A percentile compares a stretch with the other conserved stretches of the same genome.
Evolutionary conservation across 2,797 vertebrate species (phyloP).

Genomic region (Hipposideros larvatus): DNA sequence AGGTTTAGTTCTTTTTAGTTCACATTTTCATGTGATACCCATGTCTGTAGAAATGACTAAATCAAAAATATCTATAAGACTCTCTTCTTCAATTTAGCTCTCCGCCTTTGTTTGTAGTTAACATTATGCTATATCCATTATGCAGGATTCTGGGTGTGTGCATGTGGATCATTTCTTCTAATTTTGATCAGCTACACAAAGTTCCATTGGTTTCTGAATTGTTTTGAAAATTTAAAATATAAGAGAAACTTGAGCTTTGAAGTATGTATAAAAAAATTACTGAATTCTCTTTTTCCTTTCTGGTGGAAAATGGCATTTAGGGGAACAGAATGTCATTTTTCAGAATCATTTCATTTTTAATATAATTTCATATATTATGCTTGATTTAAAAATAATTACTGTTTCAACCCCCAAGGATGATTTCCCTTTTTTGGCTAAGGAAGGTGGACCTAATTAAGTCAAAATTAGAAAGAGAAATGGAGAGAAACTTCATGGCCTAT

Average conservation of each 20-base stretch:
- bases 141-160: not conserved
- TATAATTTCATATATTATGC: conserved; percentile 9
- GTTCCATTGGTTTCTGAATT: conserved; percentile 49
- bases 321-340: conserved; percentile 37
- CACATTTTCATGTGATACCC: not conserved
- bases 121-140: not conserved
- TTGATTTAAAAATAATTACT: conserved; percentile 42
- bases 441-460: conserved; percentile 43
- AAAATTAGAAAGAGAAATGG: conserved; percentile 47
- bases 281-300: conserved; percentile 59
- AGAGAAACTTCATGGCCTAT: not conserved
- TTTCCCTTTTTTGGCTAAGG: conserved; percentile 40
- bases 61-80: not conserved
- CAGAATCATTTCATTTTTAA: conserved; percentile 35
- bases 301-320: conserved; percentile 50
- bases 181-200: conserved; percentile 3
- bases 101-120: conserved; percentile 59
- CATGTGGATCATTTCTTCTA: not conserved
- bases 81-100: not conserved
- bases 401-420: not conserved
- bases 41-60: not conserved
- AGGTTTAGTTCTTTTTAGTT: not conserved
- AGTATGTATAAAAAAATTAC: conserved; percentile 14
- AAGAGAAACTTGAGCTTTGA: conserved; percentile 51
- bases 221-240: conserved; percentile 58